Base-by-base conservation (phyloP, 2,113 vertebrate genomes). In the Nanorana parkeri region DNA sequence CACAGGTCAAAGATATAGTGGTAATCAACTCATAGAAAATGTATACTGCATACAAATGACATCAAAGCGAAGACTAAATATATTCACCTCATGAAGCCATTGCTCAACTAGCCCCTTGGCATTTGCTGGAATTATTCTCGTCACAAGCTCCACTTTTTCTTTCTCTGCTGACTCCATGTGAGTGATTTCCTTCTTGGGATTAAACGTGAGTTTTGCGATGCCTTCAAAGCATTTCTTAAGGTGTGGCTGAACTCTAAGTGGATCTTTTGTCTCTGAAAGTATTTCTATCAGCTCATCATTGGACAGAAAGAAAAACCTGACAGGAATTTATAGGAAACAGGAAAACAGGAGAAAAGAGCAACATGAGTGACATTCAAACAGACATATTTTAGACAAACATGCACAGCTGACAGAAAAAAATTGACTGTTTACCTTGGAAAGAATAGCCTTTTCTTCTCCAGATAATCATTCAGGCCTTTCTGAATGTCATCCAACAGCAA, bases 81-180 rank as follows among this genome's bases (percentile, higher is more conserved):
- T 90, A 94, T 91, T 93, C 92, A 94, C 93, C 91, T 95, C 90
- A 80, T 92, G 91, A 88, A 92, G 88, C 88, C 90, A 93, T 91
- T 93, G 92, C 90, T 94, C 92, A 91, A 93, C 93, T 87, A 93
- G 92, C 87, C 93, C 91, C 90, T 91, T 92, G 91, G 93, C 92
- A 91, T 84, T 91, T 81, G 89, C 88, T 87, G 89, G 91, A 91
- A 93, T 92, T 89, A 94, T 92, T 91, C 89, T 0, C 88, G 89
- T 87, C 89, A 92, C 69, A 85, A 90, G 87, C 85, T 91, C 90
- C 85, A 90, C 92, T 91, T 91, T 90, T 90, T 93, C 91, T 91
- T 93, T 93, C 92, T 94, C 92, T 88, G 92, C 87, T 87, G 92
- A 93, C 91, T 94, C 91, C 88, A 90, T 89, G 89, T 90, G 91